Percentiles rank a stretch among this genome's conserved stretches.
Evolutionary conservation across 2,113 vertebrate genomes (phyloP).

Genomic region (Brachionichthys hirsutus): DNA sequence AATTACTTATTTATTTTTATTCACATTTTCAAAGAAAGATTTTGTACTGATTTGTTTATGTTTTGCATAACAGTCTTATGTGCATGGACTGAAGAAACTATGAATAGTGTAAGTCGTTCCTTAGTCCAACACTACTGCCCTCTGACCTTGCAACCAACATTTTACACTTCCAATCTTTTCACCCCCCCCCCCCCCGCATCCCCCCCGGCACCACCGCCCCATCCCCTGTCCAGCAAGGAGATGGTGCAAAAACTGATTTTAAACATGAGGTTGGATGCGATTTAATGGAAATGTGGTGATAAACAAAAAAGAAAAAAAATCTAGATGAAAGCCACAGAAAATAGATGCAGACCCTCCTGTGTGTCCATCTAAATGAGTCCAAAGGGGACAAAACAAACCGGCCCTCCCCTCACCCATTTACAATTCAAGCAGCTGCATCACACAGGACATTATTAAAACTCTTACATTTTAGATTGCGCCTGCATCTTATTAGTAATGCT

Average conservation of each 20-base stretch:
- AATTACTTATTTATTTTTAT: too few relatives aligned
- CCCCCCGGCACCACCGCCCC: conserved; percentile 9
- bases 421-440: conserved; percentile 58
- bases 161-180: too few relatives aligned
- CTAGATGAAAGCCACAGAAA: conserved; percentile 71
- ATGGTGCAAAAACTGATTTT: conserved; percentile 89
- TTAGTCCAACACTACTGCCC: too few relatives aligned
- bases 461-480: conserved; percentile 24
- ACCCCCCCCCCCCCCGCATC: neutral
- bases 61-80: too few relatives aligned
- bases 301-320: conserved; percentile 73
- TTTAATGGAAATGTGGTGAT: conserved; percentile 66
- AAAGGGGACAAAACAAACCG: conserved; percentile 67
- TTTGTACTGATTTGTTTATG: too few relatives aligned
- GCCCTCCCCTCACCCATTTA: conserved; percentile 54
- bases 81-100: too few relatives aligned
- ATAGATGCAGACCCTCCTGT: conserved; percentile 72
- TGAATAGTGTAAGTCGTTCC: too few relatives aligned
- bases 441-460: conserved; percentile 44
- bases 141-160: too few relatives aligned
- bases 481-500: conserved; percentile 37
- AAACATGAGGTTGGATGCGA: conserved; percentile 75
- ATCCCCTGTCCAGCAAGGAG: conserved; percentile 57
- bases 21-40: too few relatives aligned
- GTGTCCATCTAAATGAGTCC: conserved; percentile 65